Base-by-base conservation (phyloP, 1,140 invertebrate genomes). In the Lordiphosa clarofinis region DNA sequence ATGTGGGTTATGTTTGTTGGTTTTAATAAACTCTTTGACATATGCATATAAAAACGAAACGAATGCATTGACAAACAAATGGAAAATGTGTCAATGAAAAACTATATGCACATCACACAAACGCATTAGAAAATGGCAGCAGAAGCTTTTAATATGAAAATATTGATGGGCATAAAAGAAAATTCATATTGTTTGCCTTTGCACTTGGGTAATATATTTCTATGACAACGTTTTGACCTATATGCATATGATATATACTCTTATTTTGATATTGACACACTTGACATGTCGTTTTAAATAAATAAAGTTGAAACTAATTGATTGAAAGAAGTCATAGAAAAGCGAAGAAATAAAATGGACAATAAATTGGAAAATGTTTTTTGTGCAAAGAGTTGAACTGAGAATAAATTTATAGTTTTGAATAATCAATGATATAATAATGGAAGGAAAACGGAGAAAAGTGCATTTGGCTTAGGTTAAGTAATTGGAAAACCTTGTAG, bases 91-190 rank as follows among this genome's bases (percentile, higher is more conserved):
- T 72, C 68, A 64, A 59, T 66, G 39, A 36, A 53, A 65, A 65
- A 38, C 28, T 11, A 43, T 3, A 24, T 24, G 40, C 9, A 50
- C n/a, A 37, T 35, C n/a, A 54, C 24, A 49, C 36, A 44, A 58
- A 52, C 60, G 62, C 49, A 76, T 72, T 76, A 76, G 67, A 78
- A 78, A 58, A 64, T 63, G 67, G 62, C 62, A 70, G 12, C 43
- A 56, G 50, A 57, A 62, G 7, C n/a, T n/a, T 12, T 12, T 11
- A 57, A 48, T 49, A 61, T 55, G 59, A 35, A 67, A 58, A 49
- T 36, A 67, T 67, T 52, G 40, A 44, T 67, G 31, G 65, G 42
- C 44, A 67, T 47, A 70, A 13, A 12, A 46, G n/a, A 12, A 21
- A n/a, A 46, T 46, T 36, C 43, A 46, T 46, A 31, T 46, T 46